Evolutionary conservation across 2,888 invertebrate species (phyloP).

Genomic region (Aleiodes leptofemur): DNA sequence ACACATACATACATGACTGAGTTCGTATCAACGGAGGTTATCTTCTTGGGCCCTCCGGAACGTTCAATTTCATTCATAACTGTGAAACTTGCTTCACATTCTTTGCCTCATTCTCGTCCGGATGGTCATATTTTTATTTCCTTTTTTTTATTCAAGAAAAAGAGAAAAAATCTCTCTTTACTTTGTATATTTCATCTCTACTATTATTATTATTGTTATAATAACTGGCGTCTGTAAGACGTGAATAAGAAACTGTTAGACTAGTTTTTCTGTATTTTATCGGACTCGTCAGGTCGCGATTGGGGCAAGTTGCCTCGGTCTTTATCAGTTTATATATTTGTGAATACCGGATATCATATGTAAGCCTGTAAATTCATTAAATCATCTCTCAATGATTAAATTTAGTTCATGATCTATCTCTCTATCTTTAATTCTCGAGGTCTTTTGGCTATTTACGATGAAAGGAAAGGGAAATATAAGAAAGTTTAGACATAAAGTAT

Average conservation of each 20-base stretch:
- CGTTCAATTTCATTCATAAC: constrained; percentile 53
- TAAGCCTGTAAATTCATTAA: background rate
- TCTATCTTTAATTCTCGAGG: too few relatives aligned
- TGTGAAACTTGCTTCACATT: constrained; percentile 40
- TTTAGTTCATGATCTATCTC: background rate
- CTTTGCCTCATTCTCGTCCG: constrained; percentile 32
- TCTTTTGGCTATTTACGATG: background rate
- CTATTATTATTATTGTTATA: constrained; percentile 5
- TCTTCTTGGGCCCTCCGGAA: constrained; percentile 45
- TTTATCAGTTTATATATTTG: constrained; percentile 25
- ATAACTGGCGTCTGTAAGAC: constrained; percentile 28
- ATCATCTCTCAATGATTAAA: constrained; percentile 3
- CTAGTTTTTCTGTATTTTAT: constrained; percentile 18
- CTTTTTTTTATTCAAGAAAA: constrained; percentile 9
- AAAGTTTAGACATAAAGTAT: constrained; percentile 7
- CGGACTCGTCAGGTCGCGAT: constrained; percentile 13
- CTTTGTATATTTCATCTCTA: constrained; percentile 5
- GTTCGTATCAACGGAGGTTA: constrained; percentile 51
- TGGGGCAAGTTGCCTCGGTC: constrained; percentile 16
- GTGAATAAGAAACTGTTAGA: constrained; percentile 9
- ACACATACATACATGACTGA: too few relatives aligned
- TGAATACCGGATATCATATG: constrained; percentile 32
- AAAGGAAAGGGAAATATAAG: background rate
- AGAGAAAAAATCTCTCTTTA: too few relatives aligned
- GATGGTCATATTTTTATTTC: constrained; percentile 22